Evolutionary conservation across 2,797 vertebrate genomes (phyloP).

Genomic region (Moxostoma hubbsi): DNA sequence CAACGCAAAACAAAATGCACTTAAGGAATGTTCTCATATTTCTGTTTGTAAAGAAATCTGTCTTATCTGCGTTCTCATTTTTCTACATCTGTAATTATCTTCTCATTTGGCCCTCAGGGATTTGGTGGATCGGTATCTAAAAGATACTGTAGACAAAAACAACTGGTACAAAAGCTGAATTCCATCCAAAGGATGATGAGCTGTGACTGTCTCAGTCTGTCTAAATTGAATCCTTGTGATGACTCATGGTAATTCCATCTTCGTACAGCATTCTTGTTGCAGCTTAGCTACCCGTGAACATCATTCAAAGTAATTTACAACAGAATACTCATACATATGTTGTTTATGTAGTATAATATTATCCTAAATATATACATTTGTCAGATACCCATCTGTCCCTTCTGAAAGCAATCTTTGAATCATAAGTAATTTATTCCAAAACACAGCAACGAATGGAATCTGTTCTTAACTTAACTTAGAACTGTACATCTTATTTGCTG

Average conservation of each 20-base stretch:
- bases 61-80: constrained; percentile 63
- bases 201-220: neutral
- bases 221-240: constrained; percentile 5
- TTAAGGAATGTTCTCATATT: constrained; percentile 63
- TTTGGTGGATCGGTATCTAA: constrained; percentile 64
- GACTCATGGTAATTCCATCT: constrained; percentile 6
- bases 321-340: neutral
- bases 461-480: neutral
- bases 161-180: constrained; percentile 59
- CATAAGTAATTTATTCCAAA: neutral
- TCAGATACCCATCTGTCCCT: neutral
- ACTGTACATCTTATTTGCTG: constrained; percentile 3
- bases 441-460: constrained; percentile 19
- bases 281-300: too few relatives aligned
- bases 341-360: constrained; percentile 1
- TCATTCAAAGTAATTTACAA: neutral
- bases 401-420: neutral
- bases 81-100: constrained; percentile 74
- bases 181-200: constrained; percentile 14
- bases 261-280: neutral
- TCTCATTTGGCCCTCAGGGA: constrained; percentile 69
- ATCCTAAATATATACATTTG: neutral
- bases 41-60: constrained; percentile 64
- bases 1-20: constrained; percentile 53
- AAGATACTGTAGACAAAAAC: constrained; percentile 44